A percentile compares a stretch with the other conserved stretches of the same genome.
Conservation (phyloP, 2,888 invertebrate genomes). For the Tiliacea citrago region DNA sequence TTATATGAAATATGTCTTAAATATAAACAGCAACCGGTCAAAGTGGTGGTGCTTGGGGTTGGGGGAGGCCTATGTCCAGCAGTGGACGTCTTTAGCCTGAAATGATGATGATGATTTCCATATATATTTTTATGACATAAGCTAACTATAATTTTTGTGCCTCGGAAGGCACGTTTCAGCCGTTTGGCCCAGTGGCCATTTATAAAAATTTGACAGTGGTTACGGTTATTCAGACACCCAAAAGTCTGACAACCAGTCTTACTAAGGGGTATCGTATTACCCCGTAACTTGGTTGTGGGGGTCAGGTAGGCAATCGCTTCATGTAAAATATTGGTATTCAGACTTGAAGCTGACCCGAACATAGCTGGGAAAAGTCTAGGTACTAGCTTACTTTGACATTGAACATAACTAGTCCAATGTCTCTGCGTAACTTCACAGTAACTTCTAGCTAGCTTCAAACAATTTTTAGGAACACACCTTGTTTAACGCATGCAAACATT, state of each 20-base stretch:
- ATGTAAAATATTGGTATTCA: not conserved
- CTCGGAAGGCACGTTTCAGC: too few species aligned
- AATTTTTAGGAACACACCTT: not conserved
- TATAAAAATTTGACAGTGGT: not conserved
- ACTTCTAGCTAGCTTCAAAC: not conserved
- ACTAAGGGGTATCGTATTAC: not conserved
- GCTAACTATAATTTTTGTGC: not conserved
- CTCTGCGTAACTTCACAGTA: not conserved
- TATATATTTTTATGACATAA: too few species aligned
- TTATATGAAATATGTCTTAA: not conserved
- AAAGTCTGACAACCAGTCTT: not conserved
- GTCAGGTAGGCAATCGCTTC: not conserved
- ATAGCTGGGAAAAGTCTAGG: not conserved
- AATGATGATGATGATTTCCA: too few species aligned
- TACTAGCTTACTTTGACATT: not conserved
- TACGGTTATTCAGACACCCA: not conserved
- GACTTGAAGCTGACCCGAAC: not conserved
- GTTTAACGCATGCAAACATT: conserved; percentile 1
- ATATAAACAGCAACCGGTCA: not conserved
- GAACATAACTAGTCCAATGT: not conserved
- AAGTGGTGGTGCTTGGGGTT: too few species aligned
- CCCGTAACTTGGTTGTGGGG: too few species aligned
- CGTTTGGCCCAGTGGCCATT: too few species aligned
- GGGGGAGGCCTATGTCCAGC: too few species aligned
- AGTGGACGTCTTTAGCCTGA: too few species aligned